These are phyloP conservation scores for Henicopernis longicauda DNA, from an alignment of 2,113 vertebrate species.

Conservation along the genomic window DNA sequence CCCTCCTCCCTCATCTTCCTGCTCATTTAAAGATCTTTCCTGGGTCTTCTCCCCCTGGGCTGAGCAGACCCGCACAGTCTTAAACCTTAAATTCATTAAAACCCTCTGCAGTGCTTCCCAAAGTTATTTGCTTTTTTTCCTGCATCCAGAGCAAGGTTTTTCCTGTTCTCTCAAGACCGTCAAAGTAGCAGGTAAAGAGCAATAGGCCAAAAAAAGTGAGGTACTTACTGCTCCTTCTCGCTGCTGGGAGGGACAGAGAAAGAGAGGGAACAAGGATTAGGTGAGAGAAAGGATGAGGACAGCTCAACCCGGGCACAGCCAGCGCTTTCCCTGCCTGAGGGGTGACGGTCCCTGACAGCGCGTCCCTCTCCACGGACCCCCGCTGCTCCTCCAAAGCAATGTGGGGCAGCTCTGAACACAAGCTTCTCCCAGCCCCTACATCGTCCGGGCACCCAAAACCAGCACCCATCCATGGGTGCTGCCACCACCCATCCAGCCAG, in stretches of 20 bases:
- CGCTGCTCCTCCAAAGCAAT: accelerated
- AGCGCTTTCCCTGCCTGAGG: accelerated
- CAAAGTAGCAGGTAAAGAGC: not conserved
- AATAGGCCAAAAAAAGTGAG: not conserved
- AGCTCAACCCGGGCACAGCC: not conserved
- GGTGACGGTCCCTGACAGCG: accelerated
- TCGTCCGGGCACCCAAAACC: not conserved
- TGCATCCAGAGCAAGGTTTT: not conserved
- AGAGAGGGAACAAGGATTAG: not conserved
- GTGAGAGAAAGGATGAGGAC: not conserved
- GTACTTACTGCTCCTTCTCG: constrained; percentile 91
- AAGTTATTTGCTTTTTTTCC: not conserved
- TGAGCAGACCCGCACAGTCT: accelerated
- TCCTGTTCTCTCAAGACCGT: not conserved
- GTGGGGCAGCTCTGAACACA: not conserved
- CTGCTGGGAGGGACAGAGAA: constrained; percentile 69
- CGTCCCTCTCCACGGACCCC: not conserved
- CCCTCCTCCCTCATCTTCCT: not conserved
- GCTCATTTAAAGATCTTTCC: not conserved
- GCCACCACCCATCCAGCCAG: not conserved
- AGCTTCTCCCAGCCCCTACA: not conserved
- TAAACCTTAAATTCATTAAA: not conserved
- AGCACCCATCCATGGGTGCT: not conserved
- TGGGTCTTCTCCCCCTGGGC: not conserved
- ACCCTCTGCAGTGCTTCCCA: accelerated